phyloP scores from a whole-genome alignment of 2,888 invertebrate genomes.

The Sarcophaga variegata region DNA sequence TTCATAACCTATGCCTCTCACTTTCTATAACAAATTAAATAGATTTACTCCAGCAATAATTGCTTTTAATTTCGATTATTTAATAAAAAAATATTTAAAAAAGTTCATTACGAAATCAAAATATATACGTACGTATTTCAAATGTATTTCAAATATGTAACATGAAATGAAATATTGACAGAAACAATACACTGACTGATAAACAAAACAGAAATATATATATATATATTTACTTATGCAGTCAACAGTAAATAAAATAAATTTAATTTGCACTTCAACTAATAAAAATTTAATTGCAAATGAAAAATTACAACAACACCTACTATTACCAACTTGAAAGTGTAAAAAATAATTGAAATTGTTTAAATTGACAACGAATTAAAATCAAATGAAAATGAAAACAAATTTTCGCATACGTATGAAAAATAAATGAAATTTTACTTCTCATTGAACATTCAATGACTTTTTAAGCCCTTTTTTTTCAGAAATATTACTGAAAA shows the following conservation, averaged over 20 bases:
- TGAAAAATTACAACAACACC: background rate
- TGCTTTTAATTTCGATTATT: too few species aligned
- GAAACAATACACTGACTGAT: background rate
- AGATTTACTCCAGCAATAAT: too few species aligned
- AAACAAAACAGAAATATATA: background rate
- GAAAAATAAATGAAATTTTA: slow-evolving; percentile 11
- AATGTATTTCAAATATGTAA: background rate
- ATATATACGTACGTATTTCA: background rate
- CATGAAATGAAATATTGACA: background rate
- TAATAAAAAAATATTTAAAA: background rate
- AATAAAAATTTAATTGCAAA: slow-evolving; percentile 26
- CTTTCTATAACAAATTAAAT: too few species aligned
- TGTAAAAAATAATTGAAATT: too few species aligned
- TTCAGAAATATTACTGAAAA: too few species aligned
- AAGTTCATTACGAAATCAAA: background rate
- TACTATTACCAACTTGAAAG: too few species aligned
- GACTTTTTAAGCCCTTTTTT: slow-evolving; percentile 28
- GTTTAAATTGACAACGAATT: too few species aligned
- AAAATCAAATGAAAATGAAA: too few species aligned
- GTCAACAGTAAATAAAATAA: background rate
- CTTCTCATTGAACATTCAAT: slow-evolving; percentile 51
- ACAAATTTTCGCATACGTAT: too few species aligned
- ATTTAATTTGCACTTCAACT: slow-evolving; percentile 19
- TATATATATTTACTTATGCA: background rate
- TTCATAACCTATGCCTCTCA: too few species aligned